phyloP scores from a whole-genome alignment of 2,888 invertebrate genomes.

The Coecobrya sp. region DNA sequence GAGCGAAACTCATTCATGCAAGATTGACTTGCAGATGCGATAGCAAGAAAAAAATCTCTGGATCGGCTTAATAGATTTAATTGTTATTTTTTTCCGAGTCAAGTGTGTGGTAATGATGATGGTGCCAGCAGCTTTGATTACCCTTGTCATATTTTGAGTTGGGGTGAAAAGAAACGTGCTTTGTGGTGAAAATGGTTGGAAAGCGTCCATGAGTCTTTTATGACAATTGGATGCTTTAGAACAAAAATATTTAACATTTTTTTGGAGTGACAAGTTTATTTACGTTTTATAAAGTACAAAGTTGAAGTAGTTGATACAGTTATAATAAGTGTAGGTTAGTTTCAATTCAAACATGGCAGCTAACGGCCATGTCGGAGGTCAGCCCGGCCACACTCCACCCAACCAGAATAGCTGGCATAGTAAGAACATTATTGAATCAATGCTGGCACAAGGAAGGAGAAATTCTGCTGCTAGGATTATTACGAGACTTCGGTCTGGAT shows the following conservation, averaged over 20 bases:
- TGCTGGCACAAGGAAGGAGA: constrained; percentile 85
- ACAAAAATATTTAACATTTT: neutral
- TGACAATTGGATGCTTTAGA: neutral
- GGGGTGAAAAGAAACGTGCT: constrained; percentile 5
- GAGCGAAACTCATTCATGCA: neutral
- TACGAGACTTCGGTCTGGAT: constrained; percentile 80
- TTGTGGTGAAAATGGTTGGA: neutral
- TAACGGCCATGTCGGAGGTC: neutral
- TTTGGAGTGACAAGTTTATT: neutral
- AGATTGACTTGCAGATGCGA: neutral
- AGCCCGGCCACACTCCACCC: neutral
- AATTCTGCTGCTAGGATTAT: constrained; percentile 82
- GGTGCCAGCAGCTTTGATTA: too few species aligned
- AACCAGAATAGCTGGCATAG: neutral
- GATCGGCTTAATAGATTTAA: too few species aligned
- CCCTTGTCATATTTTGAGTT: neutral
- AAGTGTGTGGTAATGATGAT: too few species aligned
- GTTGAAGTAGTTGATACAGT: neutral
- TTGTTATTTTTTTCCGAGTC: too few species aligned
- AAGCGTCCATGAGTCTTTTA: neutral
- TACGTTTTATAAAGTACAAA: constrained; percentile 6
- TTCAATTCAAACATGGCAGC: neutral
- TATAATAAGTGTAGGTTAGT: neutral
- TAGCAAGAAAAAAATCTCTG: too few species aligned
- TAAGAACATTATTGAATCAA: constrained; percentile 87